Conservation (phyloP, 2,888 invertebrate species). For the Hydrotaea cyrtoneurina region DNA sequence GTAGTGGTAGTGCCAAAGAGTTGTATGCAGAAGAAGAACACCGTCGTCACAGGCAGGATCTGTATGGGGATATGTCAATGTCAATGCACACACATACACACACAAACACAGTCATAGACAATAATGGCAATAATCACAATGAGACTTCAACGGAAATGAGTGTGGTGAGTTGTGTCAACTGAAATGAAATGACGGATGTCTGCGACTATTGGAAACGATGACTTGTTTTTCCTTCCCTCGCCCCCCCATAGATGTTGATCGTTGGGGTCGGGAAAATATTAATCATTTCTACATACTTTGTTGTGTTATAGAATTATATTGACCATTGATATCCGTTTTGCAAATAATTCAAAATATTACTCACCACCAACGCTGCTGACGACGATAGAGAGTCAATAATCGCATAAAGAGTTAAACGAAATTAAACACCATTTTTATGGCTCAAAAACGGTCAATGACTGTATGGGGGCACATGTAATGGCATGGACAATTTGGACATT, state of each 20-base stretch:
- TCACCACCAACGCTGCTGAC: background rate
- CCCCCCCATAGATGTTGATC: no score
- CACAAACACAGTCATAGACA: slow-evolving; percentile 32
- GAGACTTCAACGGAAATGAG: slow-evolving; percentile 50
- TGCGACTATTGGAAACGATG: background rate
- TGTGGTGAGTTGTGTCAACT: background rate
- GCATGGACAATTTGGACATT: no score
- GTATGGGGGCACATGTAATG: background rate
- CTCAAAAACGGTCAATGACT: background rate
- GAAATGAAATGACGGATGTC: background rate
- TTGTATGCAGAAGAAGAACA: no score
- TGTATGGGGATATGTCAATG: slow-evolving; percentile 20
- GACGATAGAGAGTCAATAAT: background rate
- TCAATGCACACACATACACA: slow-evolving; percentile 3
- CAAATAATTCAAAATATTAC: background rate
- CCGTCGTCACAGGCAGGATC: slow-evolving; percentile 30
- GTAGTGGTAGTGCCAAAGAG: slow-evolving; percentile 3
- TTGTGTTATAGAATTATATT: background rate
- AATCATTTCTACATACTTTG: background rate
- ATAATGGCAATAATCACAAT: slow-evolving; percentile 3
- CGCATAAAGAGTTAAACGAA: background rate
- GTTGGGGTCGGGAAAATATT: background rate
- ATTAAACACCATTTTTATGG: background rate
- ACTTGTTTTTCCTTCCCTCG: no score
- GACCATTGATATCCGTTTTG: background rate